phyloP scores from a whole-genome alignment of 2,113 vertebrate species.

The Oncorhynchus masou region DNA sequence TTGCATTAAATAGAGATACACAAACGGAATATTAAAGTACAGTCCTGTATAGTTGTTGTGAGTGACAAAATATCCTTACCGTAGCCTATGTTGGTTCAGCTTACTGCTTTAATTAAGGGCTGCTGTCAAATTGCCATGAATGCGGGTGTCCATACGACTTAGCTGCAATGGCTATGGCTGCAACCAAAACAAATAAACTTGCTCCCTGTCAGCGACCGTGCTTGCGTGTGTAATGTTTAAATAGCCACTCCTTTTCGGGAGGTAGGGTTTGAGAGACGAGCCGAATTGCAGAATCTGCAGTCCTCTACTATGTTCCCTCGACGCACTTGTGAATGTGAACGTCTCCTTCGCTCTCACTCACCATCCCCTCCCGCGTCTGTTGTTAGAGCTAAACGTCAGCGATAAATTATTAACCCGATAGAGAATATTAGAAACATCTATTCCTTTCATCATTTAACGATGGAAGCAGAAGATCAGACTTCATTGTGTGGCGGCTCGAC shows the following conservation, averaged over 20 bases:
- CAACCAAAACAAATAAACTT: slow-evolving; percentile 40
- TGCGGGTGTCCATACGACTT: slow-evolving; percentile 22
- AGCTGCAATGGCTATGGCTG: slow-evolving; percentile 12
- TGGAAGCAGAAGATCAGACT: background rate
- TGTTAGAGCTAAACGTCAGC: slow-evolving; percentile 7
- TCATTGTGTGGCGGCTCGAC: slow-evolving; percentile 14
- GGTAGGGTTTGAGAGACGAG: slow-evolving; percentile 45
- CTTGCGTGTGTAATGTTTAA: slow-evolving; percentile 30
- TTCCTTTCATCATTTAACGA: background rate
- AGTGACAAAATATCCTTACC: slow-evolving; percentile 43
- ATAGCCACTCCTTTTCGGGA: slow-evolving; percentile 66
- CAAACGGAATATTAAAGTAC: background rate
- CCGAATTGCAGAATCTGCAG: slow-evolving; percentile 55
- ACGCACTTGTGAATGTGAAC: background rate
- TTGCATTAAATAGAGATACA: background rate
- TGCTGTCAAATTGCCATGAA: slow-evolving; percentile 51
- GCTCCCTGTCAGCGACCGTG: slow-evolving; percentile 13
- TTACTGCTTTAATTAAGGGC: slow-evolving; percentile 38
- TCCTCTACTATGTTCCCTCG: slow-evolving; percentile 43
- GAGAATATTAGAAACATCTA: slow-evolving; percentile 4
- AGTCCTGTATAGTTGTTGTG: background rate
- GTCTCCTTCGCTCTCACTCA: background rate
- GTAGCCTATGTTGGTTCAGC: slow-evolving; percentile 22
- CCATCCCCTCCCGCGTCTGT: too few relatives aligned
- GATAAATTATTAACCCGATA: slow-evolving; percentile 10